Evolutionary conservation across 2,113 vertebrate genomes (phyloP).

Genomic region (Gasterosteus aculeatus): DNA sequence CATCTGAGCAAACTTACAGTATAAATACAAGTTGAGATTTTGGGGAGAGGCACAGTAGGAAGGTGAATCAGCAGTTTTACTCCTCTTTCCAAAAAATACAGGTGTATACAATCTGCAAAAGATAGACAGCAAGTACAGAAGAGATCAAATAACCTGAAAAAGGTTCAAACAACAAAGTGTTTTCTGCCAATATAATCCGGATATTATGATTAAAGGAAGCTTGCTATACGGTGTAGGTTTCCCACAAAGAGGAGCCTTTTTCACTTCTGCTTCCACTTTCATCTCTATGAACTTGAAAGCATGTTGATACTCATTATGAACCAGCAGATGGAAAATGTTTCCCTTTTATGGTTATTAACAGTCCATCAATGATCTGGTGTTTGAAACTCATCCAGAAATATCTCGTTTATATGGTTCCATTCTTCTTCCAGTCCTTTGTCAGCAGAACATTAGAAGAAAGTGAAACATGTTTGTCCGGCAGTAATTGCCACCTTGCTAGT

Average conservation of each 20-base stretch:
- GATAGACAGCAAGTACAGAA: constrained; percentile 26
- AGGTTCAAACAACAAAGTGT: constrained; percentile 48
- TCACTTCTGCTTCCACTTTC: constrained; percentile 51
- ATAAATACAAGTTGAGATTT: constrained; percentile 16
- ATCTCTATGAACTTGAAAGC: constrained; percentile 62
- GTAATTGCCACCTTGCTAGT: neutral
- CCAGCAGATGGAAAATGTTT: constrained; percentile 64
- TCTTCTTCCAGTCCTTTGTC: constrained; percentile 40
- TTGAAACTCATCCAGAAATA: constrained; percentile 53
- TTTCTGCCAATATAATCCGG: constrained; percentile 47
- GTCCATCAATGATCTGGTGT: constrained; percentile 57
- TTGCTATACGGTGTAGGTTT: constrained; percentile 58
- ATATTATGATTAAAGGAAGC: constrained; percentile 57
- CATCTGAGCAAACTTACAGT: constrained; percentile 33
- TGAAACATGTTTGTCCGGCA: neutral
- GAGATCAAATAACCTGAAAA: constrained; percentile 41
- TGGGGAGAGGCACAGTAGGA: neutral
- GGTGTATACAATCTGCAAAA: constrained; percentile 39
- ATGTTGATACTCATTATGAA: constrained; percentile 64
- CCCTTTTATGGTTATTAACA: constrained; percentile 63
- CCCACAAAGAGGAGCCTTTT: constrained; percentile 37
- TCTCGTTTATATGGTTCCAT: constrained; percentile 27
- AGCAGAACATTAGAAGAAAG: constrained; percentile 46
- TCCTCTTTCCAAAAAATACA: constrained; percentile 44
- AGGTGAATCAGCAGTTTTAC: constrained; percentile 47